Percentiles rank a stretch among this genome's conserved stretches.
Conservation (phyloP, 2,113 vertebrate genomes). For the Salvelinus namaycush region DNA sequence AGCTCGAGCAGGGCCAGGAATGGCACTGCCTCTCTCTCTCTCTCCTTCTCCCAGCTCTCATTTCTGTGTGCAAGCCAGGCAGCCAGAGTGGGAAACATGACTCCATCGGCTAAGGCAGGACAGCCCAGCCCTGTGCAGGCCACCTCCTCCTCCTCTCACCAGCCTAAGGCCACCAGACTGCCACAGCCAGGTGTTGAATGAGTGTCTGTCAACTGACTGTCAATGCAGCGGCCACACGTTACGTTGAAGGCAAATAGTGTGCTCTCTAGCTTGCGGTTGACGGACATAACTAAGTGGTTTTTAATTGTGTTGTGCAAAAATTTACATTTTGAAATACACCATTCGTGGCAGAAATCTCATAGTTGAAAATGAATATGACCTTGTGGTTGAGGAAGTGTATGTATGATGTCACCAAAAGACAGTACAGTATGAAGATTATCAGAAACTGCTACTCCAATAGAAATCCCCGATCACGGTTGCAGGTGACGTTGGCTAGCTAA, state of each 20-base stretch:
- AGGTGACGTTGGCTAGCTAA: too few species aligned
- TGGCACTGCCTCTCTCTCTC: conserved; percentile 28
- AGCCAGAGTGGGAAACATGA: conserved; percentile 63
- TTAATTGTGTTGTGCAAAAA: too few species aligned
- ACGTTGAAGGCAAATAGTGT: too few species aligned
- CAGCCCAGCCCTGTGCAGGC: conserved; percentile 35
- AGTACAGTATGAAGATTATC: too few species aligned
- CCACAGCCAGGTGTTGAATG: neutral
- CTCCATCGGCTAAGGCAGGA: conserved; percentile 40
- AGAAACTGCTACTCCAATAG: too few species aligned
- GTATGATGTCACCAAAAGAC: too few species aligned
- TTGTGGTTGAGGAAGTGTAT: neutral
- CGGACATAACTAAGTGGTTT: too few species aligned
- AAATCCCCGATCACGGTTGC: too few species aligned
- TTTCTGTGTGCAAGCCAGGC: conserved; percentile 53
- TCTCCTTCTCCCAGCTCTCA: conserved; percentile 41
- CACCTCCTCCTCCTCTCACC: conserved; percentile 10
- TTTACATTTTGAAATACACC: too few species aligned
- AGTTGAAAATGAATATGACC: neutral
- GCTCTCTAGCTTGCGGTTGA: too few species aligned
- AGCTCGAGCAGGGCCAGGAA: conserved; percentile 16
- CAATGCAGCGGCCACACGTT: neutral
- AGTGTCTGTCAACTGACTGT: neutral
- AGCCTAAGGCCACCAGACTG: neutral
- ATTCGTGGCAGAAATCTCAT: too few species aligned